These are phyloP conservation scores for Chloroceryle inda DNA, from an alignment of 2,797 vertebrate genomes.

Conservation along the genomic window DNA sequence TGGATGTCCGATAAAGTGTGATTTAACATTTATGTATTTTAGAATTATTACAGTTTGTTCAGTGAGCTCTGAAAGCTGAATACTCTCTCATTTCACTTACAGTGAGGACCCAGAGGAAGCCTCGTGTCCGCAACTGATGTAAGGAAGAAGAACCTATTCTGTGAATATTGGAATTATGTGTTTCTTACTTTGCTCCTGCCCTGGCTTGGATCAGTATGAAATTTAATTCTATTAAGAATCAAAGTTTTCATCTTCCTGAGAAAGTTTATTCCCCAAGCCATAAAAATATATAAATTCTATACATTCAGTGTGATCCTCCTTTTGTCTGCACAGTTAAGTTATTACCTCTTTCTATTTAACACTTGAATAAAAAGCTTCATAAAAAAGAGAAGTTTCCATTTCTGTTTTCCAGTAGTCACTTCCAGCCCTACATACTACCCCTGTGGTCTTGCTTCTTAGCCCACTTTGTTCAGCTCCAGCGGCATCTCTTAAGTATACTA, in stretches of 20 bases:
- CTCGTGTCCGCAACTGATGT: not conserved
- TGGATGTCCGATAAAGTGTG: not conserved
- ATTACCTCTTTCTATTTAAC: constrained; percentile 71
- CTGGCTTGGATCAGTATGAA: constrained; percentile 42
- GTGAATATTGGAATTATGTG: constrained; percentile 42
- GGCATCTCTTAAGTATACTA: not conserved
- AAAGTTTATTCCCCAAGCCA: constrained; percentile 29
- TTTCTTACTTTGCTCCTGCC: constrained; percentile 34
- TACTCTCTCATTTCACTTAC: constrained; percentile 10
- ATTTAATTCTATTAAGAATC: constrained; percentile 53
- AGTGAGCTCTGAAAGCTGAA: constrained; percentile 1
- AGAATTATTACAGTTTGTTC: not conserved
- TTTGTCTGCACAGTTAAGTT: constrained; percentile 63
- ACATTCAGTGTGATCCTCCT: not conserved
- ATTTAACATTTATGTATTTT: not conserved
- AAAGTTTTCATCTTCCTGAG: constrained; percentile 9
- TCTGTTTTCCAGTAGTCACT: not conserved
- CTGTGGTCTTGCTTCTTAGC: not conserved
- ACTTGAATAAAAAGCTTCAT: constrained; percentile 59
- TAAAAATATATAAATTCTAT: not conserved
- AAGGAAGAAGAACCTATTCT: constrained; percentile 4
- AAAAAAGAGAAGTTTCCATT: not conserved
- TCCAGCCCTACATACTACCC: not conserved
- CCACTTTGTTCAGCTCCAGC: not conserved
- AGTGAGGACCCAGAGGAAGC: constrained; percentile 27